These are phyloP conservation scores for Laticauda colubrina DNA, from an alignment of 2,113 vertebrate species.

Conservation along the genomic window DNA sequence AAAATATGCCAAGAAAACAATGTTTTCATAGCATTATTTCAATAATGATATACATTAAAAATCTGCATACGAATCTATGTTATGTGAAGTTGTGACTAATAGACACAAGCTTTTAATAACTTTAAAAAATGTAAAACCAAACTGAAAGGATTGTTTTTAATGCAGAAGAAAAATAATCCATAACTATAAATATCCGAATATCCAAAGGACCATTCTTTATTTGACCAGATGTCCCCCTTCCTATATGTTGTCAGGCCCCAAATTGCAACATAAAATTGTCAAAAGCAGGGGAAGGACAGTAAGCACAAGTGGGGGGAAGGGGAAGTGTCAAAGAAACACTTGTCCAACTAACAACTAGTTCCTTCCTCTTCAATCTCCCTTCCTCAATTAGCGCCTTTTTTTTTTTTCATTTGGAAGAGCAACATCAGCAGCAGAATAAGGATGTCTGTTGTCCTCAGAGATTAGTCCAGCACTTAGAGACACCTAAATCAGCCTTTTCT, in stretches of 20 bases:
- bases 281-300: neutral
- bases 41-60: neutral
- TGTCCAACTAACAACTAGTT: neutral
- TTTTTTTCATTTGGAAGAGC: neutral
- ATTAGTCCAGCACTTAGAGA: slow-evolving; percentile 21
- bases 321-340: neutral
- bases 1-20: neutral
- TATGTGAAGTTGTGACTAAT: neutral
- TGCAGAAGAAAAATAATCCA: neutral
- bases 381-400: neutral
- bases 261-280: slow-evolving; percentile 15
- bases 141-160: neutral
- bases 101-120: neutral
- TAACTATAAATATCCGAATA: neutral
- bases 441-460: slow-evolving; percentile 37
- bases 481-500: slow-evolving; percentile 43
- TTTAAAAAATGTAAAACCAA: neutral
- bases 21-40: neutral
- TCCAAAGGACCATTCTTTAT: neutral
- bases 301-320: slow-evolving; percentile 11
- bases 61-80: neutral
- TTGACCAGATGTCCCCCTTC: slow-evolving; percentile 25
- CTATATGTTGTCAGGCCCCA: slow-evolving; percentile 36
- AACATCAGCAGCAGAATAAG: slow-evolving; percentile 3
- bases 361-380: slow-evolving; percentile 2